Evolutionary conservation across 2,888 invertebrate genomes (phyloP).

Genomic region (Zygogramma bicolorata): DNA sequence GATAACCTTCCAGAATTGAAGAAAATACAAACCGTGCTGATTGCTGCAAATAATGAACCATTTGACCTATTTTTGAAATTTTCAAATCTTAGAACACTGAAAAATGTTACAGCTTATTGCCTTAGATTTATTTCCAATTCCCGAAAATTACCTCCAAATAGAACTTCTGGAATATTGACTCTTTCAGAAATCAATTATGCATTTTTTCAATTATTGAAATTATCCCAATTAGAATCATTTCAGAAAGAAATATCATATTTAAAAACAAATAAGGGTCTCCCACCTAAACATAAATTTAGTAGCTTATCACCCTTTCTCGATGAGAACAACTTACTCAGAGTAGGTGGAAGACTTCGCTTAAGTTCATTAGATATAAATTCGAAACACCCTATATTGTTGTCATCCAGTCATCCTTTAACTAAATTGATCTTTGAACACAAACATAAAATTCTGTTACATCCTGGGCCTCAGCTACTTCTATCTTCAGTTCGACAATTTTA

Average conservation of each 20-base stretch:
- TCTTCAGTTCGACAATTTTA: conserved; percentile 5
- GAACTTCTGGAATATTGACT: not conserved
- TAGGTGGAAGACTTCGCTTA: not conserved
- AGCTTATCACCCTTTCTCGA: not conserved
- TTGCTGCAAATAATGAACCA: not conserved
- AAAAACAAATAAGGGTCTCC: not conserved
- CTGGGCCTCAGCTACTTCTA: conserved; percentile 24
- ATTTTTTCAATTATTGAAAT: not conserved
- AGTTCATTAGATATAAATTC: conserved; percentile 3
- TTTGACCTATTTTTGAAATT: not conserved
- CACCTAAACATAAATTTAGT: not conserved
- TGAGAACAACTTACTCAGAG: not conserved
- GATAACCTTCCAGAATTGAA: not conserved
- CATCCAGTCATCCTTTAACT: conserved; percentile 13
- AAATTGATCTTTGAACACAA: conserved; percentile 13
- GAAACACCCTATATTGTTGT: conserved; percentile 13
- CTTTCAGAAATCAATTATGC: not conserved
- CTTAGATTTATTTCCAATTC: not conserved
- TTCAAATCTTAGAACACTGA: not conserved
- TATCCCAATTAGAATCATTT: not conserved
- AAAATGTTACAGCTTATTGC: not conserved
- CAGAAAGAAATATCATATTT: not conserved
- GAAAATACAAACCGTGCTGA: not conserved
- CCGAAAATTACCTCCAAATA: not conserved
- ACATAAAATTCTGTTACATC: conserved; percentile 12